These are phyloP conservation scores for Drosophila pachea DNA, from an alignment of 1,140 invertebrate species.

Conservation along the genomic window DNA sequence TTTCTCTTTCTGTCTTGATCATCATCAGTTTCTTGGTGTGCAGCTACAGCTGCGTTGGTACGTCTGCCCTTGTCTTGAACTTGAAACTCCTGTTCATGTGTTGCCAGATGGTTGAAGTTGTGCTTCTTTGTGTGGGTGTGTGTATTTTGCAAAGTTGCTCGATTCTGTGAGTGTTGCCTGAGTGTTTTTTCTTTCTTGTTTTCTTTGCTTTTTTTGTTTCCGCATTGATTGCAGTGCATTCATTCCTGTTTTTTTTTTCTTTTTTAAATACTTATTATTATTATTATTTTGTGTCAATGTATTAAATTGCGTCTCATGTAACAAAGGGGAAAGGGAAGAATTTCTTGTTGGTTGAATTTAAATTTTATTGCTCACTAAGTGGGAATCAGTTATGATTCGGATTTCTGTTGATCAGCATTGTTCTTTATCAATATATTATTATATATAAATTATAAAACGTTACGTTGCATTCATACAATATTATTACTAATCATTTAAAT, in stretches of 20 bases:
- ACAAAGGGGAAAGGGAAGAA: background rate
- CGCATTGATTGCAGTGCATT: background rate
- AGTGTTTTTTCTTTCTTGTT: slow-evolving; percentile 4
- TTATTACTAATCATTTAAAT: background rate
- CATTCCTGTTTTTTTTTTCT: background rate
- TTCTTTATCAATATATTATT: background rate
- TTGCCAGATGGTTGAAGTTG: background rate
- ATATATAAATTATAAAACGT: slow-evolving; percentile 21
- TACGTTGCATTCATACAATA: slow-evolving; percentile 8
- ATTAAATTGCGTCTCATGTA: background rate
- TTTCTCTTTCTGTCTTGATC: slow-evolving; percentile 10
- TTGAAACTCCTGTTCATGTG: slow-evolving; percentile 6
- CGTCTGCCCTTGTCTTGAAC: slow-evolving; percentile 1
- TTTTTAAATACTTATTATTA: background rate
- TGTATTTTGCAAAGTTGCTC: background rate
- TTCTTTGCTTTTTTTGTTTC: background rate
- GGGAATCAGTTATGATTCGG: slow-evolving; percentile 1
- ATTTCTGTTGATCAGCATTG: slow-evolving; percentile 12
- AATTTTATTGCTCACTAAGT: slow-evolving; percentile 3
- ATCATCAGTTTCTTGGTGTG: background rate
- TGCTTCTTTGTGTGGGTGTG: background rate
- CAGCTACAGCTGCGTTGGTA: background rate
- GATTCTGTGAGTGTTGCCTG: background rate
- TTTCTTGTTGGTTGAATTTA: slow-evolving; percentile 7
- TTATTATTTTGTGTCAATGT: background rate